These are phyloP conservation scores for Xiphophorus maculatus DNA, from an alignment of 2,113 vertebrate species.

Conservation along the genomic window DNA sequence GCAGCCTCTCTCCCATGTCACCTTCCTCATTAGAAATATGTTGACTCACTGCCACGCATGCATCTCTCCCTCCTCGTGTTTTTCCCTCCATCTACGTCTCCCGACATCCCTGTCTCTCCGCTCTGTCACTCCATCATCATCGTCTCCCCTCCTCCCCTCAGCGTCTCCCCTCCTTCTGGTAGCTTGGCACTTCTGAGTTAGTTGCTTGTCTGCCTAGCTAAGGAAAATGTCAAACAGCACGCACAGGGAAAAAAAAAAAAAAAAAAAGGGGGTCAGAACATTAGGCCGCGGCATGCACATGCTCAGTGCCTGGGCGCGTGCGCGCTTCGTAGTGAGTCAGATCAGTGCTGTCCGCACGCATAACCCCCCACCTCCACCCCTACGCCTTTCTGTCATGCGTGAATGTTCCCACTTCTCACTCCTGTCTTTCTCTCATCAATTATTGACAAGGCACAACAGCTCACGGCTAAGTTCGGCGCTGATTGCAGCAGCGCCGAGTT, in stretches of 20 bases:
- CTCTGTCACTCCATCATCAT: conserved; percentile 60
- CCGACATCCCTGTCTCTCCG: conserved; percentile 42
- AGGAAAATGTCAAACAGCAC: conserved; percentile 77
- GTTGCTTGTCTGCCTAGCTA: conserved; percentile 76
- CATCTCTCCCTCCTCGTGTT: conserved; percentile 2
- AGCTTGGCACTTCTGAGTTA: conserved; percentile 74
- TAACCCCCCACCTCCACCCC: neutral
- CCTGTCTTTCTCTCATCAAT: conserved; percentile 74
- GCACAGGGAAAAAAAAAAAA: conserved; percentile 24
- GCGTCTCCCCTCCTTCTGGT: conserved; percentile 66
- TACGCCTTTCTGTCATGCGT: conserved; percentile 40
- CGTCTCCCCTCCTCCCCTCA: conserved; percentile 5
- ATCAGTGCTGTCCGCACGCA: conserved; percentile 64
- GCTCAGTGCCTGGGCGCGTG: conserved; percentile 58
- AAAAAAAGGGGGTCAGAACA: conserved; percentile 75
- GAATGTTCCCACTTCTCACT: conserved; percentile 73
- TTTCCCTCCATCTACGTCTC: conserved; percentile 22
- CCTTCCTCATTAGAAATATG: conserved; percentile 71
- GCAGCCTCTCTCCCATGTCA: conserved; percentile 48
- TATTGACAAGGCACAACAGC: conserved; percentile 73
- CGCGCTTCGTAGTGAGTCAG: conserved; percentile 51
- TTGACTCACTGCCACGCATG: conserved; percentile 69
- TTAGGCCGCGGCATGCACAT: conserved; percentile 65
- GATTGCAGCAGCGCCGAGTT: conserved; percentile 45
- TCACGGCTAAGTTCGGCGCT: conserved; percentile 36